Conservation (phyloP, 92 coral and sea anemone species). For the Epizoanthus stellaris region DNA sequence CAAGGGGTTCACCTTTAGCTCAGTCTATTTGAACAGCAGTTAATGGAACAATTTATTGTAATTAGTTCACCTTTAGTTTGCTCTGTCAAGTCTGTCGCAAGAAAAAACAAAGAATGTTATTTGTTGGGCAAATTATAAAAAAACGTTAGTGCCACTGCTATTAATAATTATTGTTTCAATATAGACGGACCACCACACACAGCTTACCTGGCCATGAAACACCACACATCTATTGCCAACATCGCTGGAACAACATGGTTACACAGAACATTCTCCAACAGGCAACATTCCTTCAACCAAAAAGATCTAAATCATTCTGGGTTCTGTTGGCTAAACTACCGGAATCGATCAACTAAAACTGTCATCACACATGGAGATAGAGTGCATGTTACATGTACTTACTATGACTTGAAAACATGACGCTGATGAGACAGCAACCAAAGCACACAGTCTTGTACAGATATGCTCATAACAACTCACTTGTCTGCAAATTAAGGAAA, state of each 20-base stretch:
- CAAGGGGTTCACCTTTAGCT: too few relatives aligned
- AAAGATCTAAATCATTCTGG: background rate
- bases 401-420: conserved; percentile 80
- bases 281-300: conserved; percentile 73
- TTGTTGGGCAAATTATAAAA: background rate
- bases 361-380: background rate
- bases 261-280: conserved; percentile 71
- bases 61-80: too few relatives aligned
- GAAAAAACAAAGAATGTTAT: background rate
- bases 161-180: too few relatives aligned
- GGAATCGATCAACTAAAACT: background rate
- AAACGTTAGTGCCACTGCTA: too few relatives aligned
- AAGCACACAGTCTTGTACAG: conserved; percentile 80
- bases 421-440: conserved; percentile 85
- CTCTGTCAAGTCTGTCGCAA: too few relatives aligned
- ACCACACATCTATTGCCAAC: conserved; percentile 89
- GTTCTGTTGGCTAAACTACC: background rate
- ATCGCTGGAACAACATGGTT: conserved; percentile 58
- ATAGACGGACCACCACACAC: too few relatives aligned
- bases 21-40: background rate
- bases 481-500: conserved; percentile 53
- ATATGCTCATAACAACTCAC: conserved; percentile 90
- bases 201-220: conserved; percentile 89
- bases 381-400: conserved; percentile 44
- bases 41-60: background rate